Evolutionary conservation across 2,113 vertebrate species (phyloP).

Genomic region (Sander lucioperca): DNA sequence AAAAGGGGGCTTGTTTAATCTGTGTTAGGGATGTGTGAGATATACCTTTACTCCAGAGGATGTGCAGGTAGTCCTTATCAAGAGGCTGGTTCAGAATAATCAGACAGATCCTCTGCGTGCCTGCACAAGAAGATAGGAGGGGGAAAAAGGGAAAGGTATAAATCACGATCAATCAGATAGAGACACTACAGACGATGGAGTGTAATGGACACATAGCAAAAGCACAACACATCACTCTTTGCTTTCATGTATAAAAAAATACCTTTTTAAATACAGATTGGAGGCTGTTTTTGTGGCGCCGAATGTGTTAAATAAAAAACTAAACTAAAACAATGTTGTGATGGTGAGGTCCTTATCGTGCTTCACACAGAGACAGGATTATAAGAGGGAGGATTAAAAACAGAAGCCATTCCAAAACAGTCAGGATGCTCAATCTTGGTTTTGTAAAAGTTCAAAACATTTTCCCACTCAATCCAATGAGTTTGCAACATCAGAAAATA

Average conservation of each 20-base stretch:
- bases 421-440: not conserved
- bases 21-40: conserved; percentile 15
- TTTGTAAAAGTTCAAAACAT: conserved; percentile 25
- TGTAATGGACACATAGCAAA: not conserved
- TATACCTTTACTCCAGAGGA: conserved; percentile 86
- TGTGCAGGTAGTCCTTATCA: conserved; percentile 75
- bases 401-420: conserved; percentile 26
- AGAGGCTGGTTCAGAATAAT: conserved; percentile 85
- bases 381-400: conserved; percentile 19
- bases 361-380: conserved; percentile 8
- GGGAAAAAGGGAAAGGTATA: not conserved
- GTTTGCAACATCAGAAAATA: conserved; percentile 6
- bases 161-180: conserved; percentile 13
- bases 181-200: not conserved
- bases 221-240: conserved; percentile 3
- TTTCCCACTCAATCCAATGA: conserved; percentile 11
- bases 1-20: conserved; percentile 23
- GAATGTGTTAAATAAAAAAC: not conserved
- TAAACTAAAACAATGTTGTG: conserved; percentile 2
- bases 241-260: conserved; percentile 9
- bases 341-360: conserved; percentile 30
- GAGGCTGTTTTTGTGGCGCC: not conserved
- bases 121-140: conserved; percentile 58
- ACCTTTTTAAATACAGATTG: not conserved
- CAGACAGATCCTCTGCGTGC: conserved; percentile 82